Base-by-base conservation (phyloP, 92 coral and sea anemone species). In the Phymanthus crucifer region DNA sequence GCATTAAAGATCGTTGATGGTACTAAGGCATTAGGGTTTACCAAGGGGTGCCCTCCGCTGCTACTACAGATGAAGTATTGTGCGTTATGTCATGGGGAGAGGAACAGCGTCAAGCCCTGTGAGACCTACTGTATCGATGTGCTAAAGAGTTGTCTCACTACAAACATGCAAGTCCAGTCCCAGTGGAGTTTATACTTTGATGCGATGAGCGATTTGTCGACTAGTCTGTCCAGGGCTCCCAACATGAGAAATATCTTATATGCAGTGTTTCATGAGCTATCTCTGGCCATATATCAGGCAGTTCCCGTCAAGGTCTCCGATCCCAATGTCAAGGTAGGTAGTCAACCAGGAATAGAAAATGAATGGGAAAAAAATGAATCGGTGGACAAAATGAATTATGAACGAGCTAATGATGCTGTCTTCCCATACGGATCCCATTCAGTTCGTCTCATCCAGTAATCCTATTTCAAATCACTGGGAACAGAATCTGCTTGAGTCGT, bases 31-130 rank as follows among this genome's bases (percentile, higher is more conserved):
- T 87, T 93, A 2, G 80, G 89, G 45, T 88, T 96, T 65, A 87
- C 96, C 33, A 74, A 80, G 35, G 94, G 94, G 36, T 96, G 99
- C 83, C 81, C 75, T 32, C 73, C 84, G 29, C 80, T 86, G 40
- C 84, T 96, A 40, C 56, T 93, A 56, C 87, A 87, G 83, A 93
- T 96, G 99, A 87, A 70, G 33, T 90, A 85, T 32, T 96, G 99
- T 80, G 83, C 99, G 21, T 38, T 83, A 50, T 96, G 99, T 58
- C 81, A 91, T 70, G 99, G 98, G 38, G 80, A 82, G 38, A 72
- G 37, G 24, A 71, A 50, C 35, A 74, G 73, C 38, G 81, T 91
- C 27, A 96, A 93, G 76, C 99, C 99, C 1, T 96, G 99, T 61
- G 72, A 83, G 54, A 74, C 73, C 12, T 93, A 83, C 81, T 96